Base-by-base conservation (phyloP, 2,888 invertebrate genomes). In the Hydropsyche betteni region DNA sequence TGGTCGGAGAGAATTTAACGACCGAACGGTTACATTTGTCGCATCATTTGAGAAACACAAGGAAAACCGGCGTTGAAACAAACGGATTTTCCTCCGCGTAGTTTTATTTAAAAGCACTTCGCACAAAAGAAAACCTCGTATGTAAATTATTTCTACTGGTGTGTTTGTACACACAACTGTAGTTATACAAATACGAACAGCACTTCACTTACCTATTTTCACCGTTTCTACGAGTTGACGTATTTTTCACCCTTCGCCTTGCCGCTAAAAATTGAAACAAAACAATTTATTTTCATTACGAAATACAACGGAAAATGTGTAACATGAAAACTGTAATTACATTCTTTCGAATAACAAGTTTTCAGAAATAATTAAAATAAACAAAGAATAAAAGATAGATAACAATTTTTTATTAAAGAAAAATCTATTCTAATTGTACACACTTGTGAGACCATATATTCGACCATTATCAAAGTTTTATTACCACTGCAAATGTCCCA, bases 71-170 rank as follows among this genome's bases (percentile, higher is more conserved):
- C 24, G 10, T 36, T 36, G 71, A 12, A 55, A 73, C 58, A 58
- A 36, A 61, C 36, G 61, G 38, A 38, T 58, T 58, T 64, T 64
- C 36, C 34, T 64, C 38, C 38, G 38, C 73, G 51, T 69, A 69
- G 53, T 74, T 74, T 55, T 74, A 69, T 69, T 69, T 74, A 69
- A 52, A 38, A 58, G 52, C 55, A 38, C 36, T 14, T 24, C 74
- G 68, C 14, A 73, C 68, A 36, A 64, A 64, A 64, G 34, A 68
- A 34, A 51, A 52, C 16, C 74, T 69, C 52, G 74, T 55, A 74
- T 74, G 74, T 58, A 74, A 74, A 74, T 74, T 69, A 74, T 69
- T 74, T 74, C 58, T 34, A 36, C 14, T 52, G 69, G 74, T 34
- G 24, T 74, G 36, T 14, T 5, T n/a, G 12, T 55, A 44, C 44